These are phyloP conservation scores for Globia sparganii DNA, from an alignment of 2,888 invertebrate species.

Conservation along the genomic window DNA sequence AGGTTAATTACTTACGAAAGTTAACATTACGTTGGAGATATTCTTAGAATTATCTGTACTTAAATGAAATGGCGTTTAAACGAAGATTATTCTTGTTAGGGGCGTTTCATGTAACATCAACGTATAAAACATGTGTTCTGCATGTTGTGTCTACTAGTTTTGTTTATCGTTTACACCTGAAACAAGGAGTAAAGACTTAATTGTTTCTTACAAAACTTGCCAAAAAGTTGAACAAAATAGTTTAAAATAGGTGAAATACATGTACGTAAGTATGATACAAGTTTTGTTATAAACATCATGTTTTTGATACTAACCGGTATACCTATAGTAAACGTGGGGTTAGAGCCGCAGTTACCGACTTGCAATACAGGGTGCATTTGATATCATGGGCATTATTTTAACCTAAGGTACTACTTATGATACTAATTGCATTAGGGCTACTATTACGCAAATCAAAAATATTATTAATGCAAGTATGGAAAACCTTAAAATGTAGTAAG, in stretches of 20 bases:
- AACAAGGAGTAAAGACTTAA: background rate
- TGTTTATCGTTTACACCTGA: background rate
- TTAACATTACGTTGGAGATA: constrained; percentile 5
- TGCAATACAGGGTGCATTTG: too few relatives aligned
- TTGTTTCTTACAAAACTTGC: background rate
- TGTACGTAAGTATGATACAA: background rate
- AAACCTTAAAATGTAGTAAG: too few relatives aligned
- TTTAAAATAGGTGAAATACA: background rate
- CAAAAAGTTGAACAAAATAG: background rate
- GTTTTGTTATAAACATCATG: background rate
- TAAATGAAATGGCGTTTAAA: constrained; percentile 28
- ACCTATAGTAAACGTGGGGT: background rate
- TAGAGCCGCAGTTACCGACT: background rate
- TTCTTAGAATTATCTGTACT: constrained; percentile 22
- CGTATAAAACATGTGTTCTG: background rate
- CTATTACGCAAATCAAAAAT: too few relatives aligned
- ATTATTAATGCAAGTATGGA: too few relatives aligned
- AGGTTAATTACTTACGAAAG: background rate
- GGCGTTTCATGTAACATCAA: background rate
- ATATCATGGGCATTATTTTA: too few relatives aligned
- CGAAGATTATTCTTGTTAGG: constrained; percentile 20
- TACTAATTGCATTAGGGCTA: too few relatives aligned
- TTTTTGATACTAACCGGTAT: background rate
- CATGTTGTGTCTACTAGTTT: background rate
- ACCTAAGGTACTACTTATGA: too few relatives aligned